Evolutionary conservation across 2,113 vertebrate species (phyloP).

Genomic region (Typhlomys cinereus): DNA sequence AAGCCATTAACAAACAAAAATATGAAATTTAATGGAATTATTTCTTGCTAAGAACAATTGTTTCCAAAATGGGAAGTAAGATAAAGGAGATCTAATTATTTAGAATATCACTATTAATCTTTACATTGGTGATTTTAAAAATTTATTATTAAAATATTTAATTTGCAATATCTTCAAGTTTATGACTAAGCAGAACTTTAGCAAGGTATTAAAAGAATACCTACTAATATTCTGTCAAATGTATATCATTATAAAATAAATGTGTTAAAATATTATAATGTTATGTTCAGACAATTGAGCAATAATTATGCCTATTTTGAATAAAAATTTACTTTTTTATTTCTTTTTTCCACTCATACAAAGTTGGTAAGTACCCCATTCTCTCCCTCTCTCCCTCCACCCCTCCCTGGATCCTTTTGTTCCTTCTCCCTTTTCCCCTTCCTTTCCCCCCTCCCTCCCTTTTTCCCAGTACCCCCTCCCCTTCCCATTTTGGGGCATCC

Average conservation of each 20-base stretch:
- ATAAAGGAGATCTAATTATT: not conserved
- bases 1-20: no score
- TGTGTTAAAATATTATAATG: not conserved
- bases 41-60: no score
- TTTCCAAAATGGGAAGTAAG: not conserved
- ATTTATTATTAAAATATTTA: not conserved
- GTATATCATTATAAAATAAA: not conserved
- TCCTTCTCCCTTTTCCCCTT: no score
- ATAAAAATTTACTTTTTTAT: not conserved
- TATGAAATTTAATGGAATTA: no score
- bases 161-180: not conserved
- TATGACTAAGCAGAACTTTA: not conserved
- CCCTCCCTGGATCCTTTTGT: no score
- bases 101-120: not conserved
- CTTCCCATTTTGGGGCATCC: no score
- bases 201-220: not conserved
- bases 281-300: not conserved
- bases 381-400: no score
- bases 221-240: not conserved
- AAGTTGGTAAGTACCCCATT: no score
- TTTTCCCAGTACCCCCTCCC: no score
- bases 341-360: no score
- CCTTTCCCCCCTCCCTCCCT: no score
- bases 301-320: slow-evolving; percentile 9
- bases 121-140: not conserved